These are phyloP conservation scores for Tor tambroides DNA, from an alignment of 2,113 vertebrate genomes.

Conservation along the genomic window DNA sequence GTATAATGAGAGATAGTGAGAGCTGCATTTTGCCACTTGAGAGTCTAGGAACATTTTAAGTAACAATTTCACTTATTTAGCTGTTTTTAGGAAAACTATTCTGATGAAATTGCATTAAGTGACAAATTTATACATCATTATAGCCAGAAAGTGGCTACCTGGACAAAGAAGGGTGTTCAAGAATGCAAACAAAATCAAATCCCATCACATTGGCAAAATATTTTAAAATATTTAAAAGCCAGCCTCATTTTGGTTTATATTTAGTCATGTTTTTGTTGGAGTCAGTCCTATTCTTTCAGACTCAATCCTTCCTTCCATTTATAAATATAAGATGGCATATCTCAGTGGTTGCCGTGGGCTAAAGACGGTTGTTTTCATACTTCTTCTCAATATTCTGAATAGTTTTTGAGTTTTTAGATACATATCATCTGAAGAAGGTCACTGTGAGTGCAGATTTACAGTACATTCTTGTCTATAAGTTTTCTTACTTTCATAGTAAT, in stretches of 20 bases:
- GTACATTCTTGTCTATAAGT: background rate
- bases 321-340: constrained; percentile 12
- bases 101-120: background rate
- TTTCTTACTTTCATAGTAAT: background rate
- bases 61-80: background rate
- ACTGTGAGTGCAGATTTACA: background rate
- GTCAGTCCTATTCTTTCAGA: background rate
- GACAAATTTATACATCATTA: background rate
- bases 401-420: background rate
- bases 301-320: background rate
- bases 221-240: background rate
- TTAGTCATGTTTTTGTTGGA: background rate
- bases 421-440: background rate
- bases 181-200: background rate
- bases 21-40: background rate
- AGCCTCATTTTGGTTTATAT: background rate
- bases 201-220: background rate
- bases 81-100: background rate
- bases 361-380: background rate
- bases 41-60: background rate
- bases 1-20: constrained; percentile 10
- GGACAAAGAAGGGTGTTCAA: background rate
- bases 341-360: background rate
- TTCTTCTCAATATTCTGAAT: constrained; percentile 1
- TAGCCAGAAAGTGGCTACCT: background rate